Conservation (phyloP, 2,797 vertebrate genomes). For the Rhinoraja longicauda region DNA sequence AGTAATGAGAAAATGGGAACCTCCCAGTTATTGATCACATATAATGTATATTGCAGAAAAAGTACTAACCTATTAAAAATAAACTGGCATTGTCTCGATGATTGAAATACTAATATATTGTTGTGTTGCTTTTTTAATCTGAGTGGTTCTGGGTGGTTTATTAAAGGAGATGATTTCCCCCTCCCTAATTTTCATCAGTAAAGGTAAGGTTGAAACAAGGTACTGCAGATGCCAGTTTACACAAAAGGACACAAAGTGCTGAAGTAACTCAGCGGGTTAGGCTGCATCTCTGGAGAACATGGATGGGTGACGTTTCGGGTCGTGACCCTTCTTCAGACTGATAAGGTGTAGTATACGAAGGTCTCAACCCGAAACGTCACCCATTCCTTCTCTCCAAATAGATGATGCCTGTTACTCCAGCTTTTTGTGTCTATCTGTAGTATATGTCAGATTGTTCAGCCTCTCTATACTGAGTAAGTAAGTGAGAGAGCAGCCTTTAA, state of each 20-base stretch:
- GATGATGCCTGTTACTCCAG: too few species aligned
- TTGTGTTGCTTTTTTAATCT: background rate
- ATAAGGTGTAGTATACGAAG: too few species aligned
- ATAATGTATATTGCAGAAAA: background rate
- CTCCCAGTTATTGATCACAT: background rate
- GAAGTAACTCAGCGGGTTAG: too few species aligned
- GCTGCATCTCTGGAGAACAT: too few species aligned
- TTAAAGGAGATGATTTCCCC: background rate
- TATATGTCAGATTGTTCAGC: background rate
- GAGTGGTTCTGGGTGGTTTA: background rate
- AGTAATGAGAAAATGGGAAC: background rate
- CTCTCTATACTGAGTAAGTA: background rate
- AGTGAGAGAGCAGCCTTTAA: background rate
- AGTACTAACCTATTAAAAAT: conserved; percentile 27
- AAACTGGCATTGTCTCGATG: background rate
- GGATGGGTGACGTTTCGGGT: too few species aligned
- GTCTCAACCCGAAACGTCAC: too few species aligned
- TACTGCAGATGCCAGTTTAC: too few species aligned
- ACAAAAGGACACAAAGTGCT: too few species aligned
- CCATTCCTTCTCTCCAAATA: too few species aligned
- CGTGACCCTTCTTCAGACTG: too few species aligned
- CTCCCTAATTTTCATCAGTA: background rate
- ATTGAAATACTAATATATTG: background rate
- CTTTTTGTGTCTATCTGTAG: background rate
- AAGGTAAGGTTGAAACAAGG: background rate